These are phyloP conservation scores for Psittacula derbiana DNA, from an alignment of 2,797 vertebrate genomes.

Conservation along the genomic window DNA sequence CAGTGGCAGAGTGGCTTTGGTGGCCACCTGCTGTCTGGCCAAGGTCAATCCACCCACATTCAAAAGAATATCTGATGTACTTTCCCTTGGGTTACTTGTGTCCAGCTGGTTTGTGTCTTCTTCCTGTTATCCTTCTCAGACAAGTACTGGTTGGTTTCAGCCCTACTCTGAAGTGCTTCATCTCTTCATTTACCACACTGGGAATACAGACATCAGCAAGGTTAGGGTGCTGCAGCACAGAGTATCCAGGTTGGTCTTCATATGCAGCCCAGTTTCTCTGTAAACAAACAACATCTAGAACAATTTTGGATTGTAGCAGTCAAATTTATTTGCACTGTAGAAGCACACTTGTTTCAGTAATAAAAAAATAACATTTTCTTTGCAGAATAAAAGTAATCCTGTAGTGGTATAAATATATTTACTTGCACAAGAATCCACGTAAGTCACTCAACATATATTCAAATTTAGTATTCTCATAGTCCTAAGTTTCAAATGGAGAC, in stretches of 20 bases:
- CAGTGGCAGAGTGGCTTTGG: background rate
- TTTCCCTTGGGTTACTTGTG: background rate
- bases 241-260: background rate
- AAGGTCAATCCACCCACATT: background rate
- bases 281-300: background rate
- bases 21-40: accelerated
- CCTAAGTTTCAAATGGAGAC: conserved; percentile 46
- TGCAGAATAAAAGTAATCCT: conserved; percentile 73
- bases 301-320: background rate
- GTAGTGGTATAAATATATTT: conserved; percentile 69
- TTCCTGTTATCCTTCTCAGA: background rate
- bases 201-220: background rate
- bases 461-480: conserved; percentile 39
- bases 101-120: background rate
- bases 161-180: background rate
- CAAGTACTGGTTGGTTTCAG: background rate
- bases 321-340: conserved; percentile 73
- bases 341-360: conserved; percentile 73
- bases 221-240: background rate
- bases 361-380: conserved; percentile 78
- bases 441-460: conserved; percentile 47
- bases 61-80: background rate
- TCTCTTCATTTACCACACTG: background rate
- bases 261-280: background rate
- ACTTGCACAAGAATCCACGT: conserved; percentile 53